These are phyloP conservation scores for Thera britannica DNA, from an alignment of 2,888 invertebrate genomes.

Conservation along the genomic window DNA sequence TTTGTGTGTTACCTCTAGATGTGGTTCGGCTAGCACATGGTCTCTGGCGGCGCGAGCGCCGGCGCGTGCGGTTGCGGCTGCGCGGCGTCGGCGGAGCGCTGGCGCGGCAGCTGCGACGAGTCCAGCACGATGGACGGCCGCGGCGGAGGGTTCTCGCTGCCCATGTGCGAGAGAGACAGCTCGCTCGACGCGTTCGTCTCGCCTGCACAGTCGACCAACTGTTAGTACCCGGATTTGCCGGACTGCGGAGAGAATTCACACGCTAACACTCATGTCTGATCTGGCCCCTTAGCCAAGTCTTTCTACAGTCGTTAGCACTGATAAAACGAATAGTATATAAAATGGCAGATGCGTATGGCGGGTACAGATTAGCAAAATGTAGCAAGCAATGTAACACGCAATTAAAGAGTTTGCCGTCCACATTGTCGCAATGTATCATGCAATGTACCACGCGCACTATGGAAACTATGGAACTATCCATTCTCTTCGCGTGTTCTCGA, in stretches of 20 bases:
- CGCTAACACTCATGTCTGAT: constrained; percentile 5
- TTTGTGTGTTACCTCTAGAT: constrained; percentile 10
- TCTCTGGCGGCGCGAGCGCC: constrained; percentile 69
- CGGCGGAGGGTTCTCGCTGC: constrained; percentile 79
- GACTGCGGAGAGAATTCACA: constrained; percentile 30
- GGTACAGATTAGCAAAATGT: too few species aligned
- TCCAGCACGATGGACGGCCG: constrained; percentile 81
- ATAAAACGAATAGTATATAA: too few species aligned
- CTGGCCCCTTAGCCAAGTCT: too few species aligned
- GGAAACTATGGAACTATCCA: too few species aligned
- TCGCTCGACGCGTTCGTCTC: constrained; percentile 83
- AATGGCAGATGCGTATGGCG: too few species aligned
- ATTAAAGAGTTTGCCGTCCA: too few species aligned
- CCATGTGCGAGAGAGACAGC: constrained; percentile 80
- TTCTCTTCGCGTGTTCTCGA: too few species aligned
- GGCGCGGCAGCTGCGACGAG: constrained; percentile 79
- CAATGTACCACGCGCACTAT: too few species aligned
- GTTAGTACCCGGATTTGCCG: constrained; percentile 16
- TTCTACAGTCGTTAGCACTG: too few species aligned
- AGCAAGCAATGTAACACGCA: too few species aligned
- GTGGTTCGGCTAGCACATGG: constrained; percentile 68
- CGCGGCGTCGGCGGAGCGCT: constrained; percentile 73
- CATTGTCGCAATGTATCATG: too few species aligned
- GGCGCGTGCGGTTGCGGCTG: constrained; percentile 57
- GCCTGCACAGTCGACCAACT: constrained; percentile 52